phyloP scores from a whole-genome alignment of 2,113 vertebrate species.

The Alethe diademata region DNA sequence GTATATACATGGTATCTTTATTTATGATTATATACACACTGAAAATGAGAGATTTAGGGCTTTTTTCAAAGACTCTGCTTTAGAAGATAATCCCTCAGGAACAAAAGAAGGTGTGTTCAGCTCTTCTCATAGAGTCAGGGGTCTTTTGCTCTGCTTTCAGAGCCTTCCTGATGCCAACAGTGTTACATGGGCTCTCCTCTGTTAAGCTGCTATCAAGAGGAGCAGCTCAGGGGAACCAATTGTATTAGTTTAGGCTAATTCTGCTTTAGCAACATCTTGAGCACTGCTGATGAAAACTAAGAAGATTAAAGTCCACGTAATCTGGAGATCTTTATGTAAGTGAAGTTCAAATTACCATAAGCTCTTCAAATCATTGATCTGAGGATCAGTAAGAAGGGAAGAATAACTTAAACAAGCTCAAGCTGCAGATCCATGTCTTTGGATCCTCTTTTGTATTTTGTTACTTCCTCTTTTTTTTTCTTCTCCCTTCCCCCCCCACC shows the following conservation, averaged over 20 bases:
- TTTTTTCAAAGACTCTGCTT: neutral
- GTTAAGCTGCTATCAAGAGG: constrained; percentile 5
- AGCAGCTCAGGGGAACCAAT: constrained; percentile 1
- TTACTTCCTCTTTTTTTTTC: no score
- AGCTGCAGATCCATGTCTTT: neutral
- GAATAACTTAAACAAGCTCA: neutral
- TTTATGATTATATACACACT: neutral
- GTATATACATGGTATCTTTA: neutral
- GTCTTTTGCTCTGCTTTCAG: neutral
- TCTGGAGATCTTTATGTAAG: constrained; percentile 40
- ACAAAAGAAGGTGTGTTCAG: neutral
- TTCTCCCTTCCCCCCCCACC: fast-evolving
- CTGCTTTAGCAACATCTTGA: neutral
- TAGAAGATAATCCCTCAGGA: neutral
- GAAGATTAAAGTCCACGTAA: constrained; percentile 43
- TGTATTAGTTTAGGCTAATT: constrained; percentile 37
- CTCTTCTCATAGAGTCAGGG: neutral
- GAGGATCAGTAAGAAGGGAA: neutral
- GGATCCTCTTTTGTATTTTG: no score
- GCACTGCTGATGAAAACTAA: constrained; percentile 28
- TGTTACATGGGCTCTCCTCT: neutral
- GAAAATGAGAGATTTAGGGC: neutral
- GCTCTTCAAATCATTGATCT: constrained; percentile 10
- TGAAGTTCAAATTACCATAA: constrained; percentile 46
- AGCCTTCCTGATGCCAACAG: neutral